phyloP scores from a whole-genome alignment of 2,113 vertebrate species.

The Loxodonta africana region DNA sequence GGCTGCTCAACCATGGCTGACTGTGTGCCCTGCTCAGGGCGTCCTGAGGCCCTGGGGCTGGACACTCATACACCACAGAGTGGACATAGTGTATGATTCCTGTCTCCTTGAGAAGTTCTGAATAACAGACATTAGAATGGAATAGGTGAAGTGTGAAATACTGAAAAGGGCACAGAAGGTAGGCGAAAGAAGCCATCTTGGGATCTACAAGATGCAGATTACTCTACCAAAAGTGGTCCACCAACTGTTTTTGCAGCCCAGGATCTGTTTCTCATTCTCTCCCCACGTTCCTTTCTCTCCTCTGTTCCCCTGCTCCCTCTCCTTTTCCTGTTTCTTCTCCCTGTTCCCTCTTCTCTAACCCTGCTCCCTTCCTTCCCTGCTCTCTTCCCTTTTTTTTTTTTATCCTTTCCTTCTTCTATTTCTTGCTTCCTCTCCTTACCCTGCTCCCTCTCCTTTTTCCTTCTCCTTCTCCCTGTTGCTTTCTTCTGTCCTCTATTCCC shows the following conservation, averaged over 20 bases:
- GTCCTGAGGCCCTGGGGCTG: background rate
- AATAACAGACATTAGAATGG: background rate
- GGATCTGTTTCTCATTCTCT: background rate
- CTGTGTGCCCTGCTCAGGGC: background rate
- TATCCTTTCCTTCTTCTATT: too few relatives aligned
- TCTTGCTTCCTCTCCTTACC: background rate
- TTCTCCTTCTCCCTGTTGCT: background rate
- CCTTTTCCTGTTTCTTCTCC: background rate
- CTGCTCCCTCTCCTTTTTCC: background rate
- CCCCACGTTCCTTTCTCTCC: too few relatives aligned
- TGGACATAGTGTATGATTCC: background rate
- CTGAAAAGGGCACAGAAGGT: background rate
- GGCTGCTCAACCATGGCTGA: background rate
- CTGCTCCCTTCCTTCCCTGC: fast-evolving
- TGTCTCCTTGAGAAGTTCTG: background rate
- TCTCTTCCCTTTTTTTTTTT: background rate
- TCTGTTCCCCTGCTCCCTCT: background rate
- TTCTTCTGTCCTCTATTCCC: too few relatives aligned
- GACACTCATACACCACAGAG: background rate
- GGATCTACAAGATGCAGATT: background rate
- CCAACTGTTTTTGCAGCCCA: background rate
- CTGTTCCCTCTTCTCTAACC: background rate
- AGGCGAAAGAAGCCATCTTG: background rate
- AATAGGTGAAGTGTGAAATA: background rate
- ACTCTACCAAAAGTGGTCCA: background rate